These are phyloP conservation scores for Triops cancriformis DNA, from an alignment of 1,140 invertebrate species.

Conservation along the genomic window DNA sequence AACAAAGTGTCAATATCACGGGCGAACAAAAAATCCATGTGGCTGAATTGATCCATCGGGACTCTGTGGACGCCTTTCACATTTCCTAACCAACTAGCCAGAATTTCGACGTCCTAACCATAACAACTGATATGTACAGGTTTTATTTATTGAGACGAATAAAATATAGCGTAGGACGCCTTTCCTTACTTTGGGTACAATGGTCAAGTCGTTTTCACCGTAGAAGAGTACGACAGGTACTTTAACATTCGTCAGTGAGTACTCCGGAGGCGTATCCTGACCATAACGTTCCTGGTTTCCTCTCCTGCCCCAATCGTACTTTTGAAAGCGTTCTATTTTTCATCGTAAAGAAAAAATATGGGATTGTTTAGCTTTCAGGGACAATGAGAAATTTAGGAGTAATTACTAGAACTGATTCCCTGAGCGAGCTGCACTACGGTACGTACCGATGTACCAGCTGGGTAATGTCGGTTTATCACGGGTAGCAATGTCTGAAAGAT, in stretches of 20 bases:
- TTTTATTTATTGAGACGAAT: conserved; percentile 15
- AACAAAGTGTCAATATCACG: too few species aligned
- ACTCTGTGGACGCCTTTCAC: conserved; percentile 43
- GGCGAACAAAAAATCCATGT: too few species aligned
- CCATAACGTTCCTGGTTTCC: conserved; percentile 31
- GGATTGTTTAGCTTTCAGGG: background rate
- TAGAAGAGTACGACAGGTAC: conserved; percentile 40
- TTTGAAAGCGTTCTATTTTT: background rate
- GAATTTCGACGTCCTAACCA: conserved; percentile 49
- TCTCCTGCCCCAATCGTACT: conserved; percentile 18
- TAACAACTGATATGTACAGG: conserved; percentile 32
- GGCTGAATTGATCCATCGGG: conserved; percentile 46
- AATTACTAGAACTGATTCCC: conserved; percentile 31
- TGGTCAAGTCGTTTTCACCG: conserved; percentile 41
- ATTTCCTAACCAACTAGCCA: conserved; percentile 43
- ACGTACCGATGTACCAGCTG: conserved; percentile 31
- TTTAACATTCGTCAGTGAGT: conserved; percentile 38
- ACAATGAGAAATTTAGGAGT: background rate
- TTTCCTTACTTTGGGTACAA: conserved; percentile 36
- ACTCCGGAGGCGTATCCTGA: conserved; percentile 39
- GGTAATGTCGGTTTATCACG: conserved; percentile 33
- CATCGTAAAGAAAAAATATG: conserved; percentile 15
- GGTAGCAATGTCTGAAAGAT: conserved; percentile 41
- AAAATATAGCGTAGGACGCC: background rate
- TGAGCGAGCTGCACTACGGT: conserved; percentile 38